Evolutionary conservation across 2,888 invertebrate species (phyloP).

Genomic region (Pachliopta kotzebuea): DNA sequence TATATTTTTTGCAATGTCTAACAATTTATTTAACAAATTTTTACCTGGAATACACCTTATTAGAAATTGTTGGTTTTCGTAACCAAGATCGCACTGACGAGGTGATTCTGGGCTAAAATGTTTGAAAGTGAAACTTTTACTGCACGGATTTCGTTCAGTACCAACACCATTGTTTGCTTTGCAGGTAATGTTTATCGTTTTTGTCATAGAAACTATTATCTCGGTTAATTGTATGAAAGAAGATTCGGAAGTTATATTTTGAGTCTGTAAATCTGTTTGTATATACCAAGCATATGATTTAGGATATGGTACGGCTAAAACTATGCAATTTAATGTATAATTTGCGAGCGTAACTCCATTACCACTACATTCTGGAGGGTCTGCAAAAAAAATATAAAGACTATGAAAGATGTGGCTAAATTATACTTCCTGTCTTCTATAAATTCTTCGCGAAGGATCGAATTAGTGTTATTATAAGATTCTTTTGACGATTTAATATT

Average conservation of each 20-base stretch:
- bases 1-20: neutral
- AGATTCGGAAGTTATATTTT: slow-evolving; percentile 68
- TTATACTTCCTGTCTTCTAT: too few relatives aligned
- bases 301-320: slow-evolving; percentile 58
- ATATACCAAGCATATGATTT: slow-evolving; percentile 73
- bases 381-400: slow-evolving; percentile 41
- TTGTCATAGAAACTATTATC: slow-evolving; percentile 61
- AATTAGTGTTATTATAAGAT: too few relatives aligned
- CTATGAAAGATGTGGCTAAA: neutral
- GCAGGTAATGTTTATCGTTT: slow-evolving; percentile 56
- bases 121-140: slow-evolving; percentile 58
- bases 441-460: too few relatives aligned
- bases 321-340: slow-evolving; percentile 63
- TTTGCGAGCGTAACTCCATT: slow-evolving; percentile 59
- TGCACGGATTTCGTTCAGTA: slow-evolving; percentile 62
- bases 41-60: slow-evolving; percentile 72
- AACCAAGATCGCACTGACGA: slow-evolving; percentile 66
- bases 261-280: slow-evolving; percentile 58
- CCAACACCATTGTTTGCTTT: slow-evolving; percentile 69
- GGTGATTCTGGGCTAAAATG: slow-evolving; percentile 65
- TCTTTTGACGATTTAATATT: too few relatives aligned
- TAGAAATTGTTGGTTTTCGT: slow-evolving; percentile 67
- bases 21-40: slow-evolving; percentile 3
- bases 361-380: slow-evolving; percentile 66
- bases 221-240: slow-evolving; percentile 59